These are phyloP conservation scores for Bubalus kerabau DNA, from an alignment of 2,113 vertebrate species.

Conservation along the genomic window DNA sequence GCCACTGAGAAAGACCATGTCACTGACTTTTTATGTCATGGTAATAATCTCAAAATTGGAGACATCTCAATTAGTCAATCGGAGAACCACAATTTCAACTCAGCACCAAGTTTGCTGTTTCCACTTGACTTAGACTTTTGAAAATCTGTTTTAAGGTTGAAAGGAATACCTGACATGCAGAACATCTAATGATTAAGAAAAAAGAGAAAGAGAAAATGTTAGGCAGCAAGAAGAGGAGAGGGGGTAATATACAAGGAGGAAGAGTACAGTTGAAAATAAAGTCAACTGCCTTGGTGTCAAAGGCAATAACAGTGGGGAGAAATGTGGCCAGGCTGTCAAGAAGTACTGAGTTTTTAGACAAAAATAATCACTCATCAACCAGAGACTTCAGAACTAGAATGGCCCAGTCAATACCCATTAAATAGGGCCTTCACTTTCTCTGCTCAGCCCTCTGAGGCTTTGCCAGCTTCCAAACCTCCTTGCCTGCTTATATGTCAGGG, in stretches of 20 bases:
- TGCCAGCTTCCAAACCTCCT: not conserved
- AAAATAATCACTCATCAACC: slow-evolving; percentile 37
- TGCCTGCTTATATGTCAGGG: not conserved
- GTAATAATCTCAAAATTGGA: not conserved
- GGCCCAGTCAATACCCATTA: not conserved
- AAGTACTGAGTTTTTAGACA: slow-evolving; percentile 22
- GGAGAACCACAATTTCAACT: slow-evolving; percentile 20
- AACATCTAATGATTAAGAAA: not conserved
- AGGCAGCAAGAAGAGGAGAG: not conserved
- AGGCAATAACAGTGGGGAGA: not conserved
- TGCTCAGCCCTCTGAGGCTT: not conserved
- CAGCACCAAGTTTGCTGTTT: not conserved
- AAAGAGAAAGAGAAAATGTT: not conserved
- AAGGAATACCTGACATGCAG: not conserved
- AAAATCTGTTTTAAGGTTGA: not conserved
- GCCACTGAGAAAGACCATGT: not conserved
- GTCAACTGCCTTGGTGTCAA: slow-evolving; percentile 34
- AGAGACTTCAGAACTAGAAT: not conserved
- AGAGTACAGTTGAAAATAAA: slow-evolving; percentile 36
- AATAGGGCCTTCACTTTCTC: not conserved
- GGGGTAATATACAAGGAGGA: not conserved
- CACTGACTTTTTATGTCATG: not conserved
- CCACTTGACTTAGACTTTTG: not conserved
- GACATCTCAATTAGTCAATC: not conserved
- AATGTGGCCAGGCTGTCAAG: not conserved